Evolutionary conservation across 53 echinoderm and acorn worm genomes (phyloP), one percentile per base, ranked within the genome.

Genomic region (Holothuria leucospilota): DNA sequence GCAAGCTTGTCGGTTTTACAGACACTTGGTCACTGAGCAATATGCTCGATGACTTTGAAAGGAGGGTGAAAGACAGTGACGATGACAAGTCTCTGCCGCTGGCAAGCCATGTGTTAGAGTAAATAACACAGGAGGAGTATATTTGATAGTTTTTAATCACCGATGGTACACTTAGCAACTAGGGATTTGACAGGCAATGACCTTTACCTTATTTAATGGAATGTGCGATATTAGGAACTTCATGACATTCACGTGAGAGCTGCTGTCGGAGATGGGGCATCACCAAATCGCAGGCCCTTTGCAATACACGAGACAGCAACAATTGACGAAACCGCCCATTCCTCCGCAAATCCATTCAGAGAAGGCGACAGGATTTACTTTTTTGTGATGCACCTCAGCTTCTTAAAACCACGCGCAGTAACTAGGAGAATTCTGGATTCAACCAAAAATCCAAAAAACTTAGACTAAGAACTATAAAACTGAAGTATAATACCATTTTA

Each of bases 371-470:
- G 39, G 38, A 84, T 91, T 5, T 91, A 82, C 51, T 93, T 93
- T 78, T 91, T n/a, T 91, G 88, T 38, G 88, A 90, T 62, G 90
- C 87, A 10, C 94, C 94, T 6, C 91, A 94, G 24, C 77, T 94
- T 0, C 59, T 94, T 4, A 94, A 94, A 24, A 94, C 94, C 0
- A 72, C 82, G 0, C 39, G 93, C 7, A 93, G 90, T 56, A 93
- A 93, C 62, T 86, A 87, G 90, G 90, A 93, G 25, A 90, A 91
- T 51, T 88, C 93, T n/a, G 93, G 93, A n/a, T 88, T 63, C 51
- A 63, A 84, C 41, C 62, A 77, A 51, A 91, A 91, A 41, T 75
- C 87, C 10, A 84, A 79, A 29, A 88, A 40, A 13, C 34, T 89
- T 4, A 61, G 63, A n/a, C 85, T 85, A 11, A 18, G 67, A 7